Percentiles rank a stretch among this genome's conserved stretches.
Conservation (phyloP, 2,113 vertebrate genomes). For the Capra hircus region DNA sequence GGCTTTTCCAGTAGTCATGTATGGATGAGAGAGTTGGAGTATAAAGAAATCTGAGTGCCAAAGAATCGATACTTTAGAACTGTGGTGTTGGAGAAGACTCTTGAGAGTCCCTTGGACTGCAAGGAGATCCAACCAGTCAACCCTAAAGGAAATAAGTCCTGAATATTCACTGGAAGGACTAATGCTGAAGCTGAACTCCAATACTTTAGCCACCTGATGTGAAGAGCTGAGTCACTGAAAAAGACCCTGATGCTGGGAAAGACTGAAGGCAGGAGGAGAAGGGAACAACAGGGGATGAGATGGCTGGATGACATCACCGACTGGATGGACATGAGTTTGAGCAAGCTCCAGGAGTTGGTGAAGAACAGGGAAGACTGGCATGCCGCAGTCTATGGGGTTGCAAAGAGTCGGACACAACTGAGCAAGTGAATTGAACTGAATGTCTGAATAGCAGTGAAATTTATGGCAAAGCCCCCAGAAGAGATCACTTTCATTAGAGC, state of each 20-base stretch:
- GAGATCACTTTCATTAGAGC: slow-evolving; percentile 6
- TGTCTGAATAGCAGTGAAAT: not conserved
- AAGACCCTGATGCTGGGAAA: not conserved
- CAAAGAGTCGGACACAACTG: not conserved
- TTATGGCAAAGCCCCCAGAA: slow-evolving; percentile 11
- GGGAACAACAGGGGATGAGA: not conserved
- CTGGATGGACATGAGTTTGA: not conserved
- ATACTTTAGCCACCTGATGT: not conserved
- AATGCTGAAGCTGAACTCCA: not conserved
- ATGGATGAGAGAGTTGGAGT: not conserved
- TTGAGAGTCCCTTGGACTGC: not conserved
- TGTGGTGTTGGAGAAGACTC: not conserved
- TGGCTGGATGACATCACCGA: not conserved
- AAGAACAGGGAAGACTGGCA: not conserved
- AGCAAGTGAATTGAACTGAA: not conserved
- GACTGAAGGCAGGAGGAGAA: not conserved
- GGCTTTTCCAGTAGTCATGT: not conserved
- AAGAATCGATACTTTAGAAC: not conserved
- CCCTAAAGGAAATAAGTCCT: not conserved
- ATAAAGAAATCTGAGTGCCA: not conserved
- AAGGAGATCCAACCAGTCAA: not conserved
- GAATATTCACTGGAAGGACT: not conserved
- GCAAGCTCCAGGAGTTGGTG: not conserved
- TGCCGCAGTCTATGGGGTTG: not conserved
- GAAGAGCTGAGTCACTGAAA: not conserved